These are phyloP conservation scores for Trematomus loennbergii DNA, from an alignment of 2,113 vertebrate genomes.

Conservation along the genomic window DNA sequence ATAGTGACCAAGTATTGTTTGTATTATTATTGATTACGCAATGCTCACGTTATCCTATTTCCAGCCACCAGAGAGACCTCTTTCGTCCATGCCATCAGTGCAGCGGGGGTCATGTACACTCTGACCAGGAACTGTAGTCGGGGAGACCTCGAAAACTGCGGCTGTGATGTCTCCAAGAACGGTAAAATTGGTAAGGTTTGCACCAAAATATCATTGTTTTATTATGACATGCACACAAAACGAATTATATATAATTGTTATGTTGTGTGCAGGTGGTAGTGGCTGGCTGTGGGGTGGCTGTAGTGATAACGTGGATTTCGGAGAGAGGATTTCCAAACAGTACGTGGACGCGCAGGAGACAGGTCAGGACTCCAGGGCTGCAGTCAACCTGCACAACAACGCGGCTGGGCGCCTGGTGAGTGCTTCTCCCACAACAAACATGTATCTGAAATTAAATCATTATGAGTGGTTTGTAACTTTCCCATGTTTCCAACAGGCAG, in stretches of 20 bases:
- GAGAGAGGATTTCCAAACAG: constrained; percentile 94
- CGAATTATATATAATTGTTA: not conserved
- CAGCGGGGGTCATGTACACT: constrained; percentile 95
- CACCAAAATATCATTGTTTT: not conserved
- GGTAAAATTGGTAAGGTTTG: constrained; percentile 86
- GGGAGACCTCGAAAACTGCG: constrained; percentile 95
- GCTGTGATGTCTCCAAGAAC: constrained; percentile 93
- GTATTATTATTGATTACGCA: too few species aligned
- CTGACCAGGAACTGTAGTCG: constrained; percentile 96
- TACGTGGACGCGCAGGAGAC: constrained; percentile 96
- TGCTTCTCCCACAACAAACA: not conserved
- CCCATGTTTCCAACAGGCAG: constrained; percentile 83
- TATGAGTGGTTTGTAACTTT: not conserved
- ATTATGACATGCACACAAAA: not conserved
- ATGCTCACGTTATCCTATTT: not conserved
- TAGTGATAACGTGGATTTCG: constrained; percentile 95
- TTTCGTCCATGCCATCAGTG: constrained; percentile 95
- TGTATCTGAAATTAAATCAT: not conserved
- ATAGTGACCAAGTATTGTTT: too few species aligned
- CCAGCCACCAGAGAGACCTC: constrained; percentile 94
- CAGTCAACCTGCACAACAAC: constrained; percentile 98
- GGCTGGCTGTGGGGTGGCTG: constrained; percentile 99
- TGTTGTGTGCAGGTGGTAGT: constrained; percentile 86
- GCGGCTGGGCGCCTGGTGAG: constrained; percentile 91
- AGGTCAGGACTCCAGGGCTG: constrained; percentile 91